Evolutionary conservation across 2,113 vertebrate genomes (phyloP).

Genomic region (Varanus komodoensis): DNA sequence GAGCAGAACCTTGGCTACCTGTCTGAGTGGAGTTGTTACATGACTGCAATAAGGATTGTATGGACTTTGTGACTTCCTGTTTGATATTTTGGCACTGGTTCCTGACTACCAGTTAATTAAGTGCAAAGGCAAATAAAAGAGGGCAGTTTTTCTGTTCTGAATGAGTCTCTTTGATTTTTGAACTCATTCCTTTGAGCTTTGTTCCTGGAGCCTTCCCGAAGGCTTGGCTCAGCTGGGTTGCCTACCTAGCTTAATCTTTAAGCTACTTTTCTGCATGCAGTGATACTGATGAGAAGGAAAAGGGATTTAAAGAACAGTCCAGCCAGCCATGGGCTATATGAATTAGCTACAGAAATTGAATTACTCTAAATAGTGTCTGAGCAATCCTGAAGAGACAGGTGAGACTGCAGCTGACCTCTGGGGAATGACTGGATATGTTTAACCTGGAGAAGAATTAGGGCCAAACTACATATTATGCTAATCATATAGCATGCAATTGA

Average conservation of each 20-base stretch:
- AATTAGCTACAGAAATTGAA: neutral
- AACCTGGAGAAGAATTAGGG: neutral
- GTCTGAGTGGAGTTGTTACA: neutral
- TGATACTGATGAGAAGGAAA: neutral
- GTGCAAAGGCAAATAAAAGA: neutral
- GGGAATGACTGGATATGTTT: neutral
- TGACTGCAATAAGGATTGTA: neutral
- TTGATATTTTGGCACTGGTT: slow-evolving; percentile 46
- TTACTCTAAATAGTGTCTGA: neutral
- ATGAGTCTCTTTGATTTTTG: slow-evolving; percentile 1
- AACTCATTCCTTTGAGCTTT: neutral
- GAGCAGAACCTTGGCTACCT: neutral
- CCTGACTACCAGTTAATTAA: slow-evolving; percentile 1
- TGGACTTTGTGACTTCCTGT: neutral
- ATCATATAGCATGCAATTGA: too few relatives aligned
- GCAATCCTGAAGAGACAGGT: neutral
- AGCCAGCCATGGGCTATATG: neutral
- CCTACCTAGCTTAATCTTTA: neutral
- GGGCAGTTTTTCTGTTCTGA: neutral
- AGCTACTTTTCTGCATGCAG: neutral
- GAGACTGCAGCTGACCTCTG: neutral
- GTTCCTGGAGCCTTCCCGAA: neutral
- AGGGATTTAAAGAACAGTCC: neutral
- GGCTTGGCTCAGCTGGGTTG: neutral
- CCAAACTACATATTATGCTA: too few relatives aligned